phyloP scores from a whole-genome alignment of 2,113 vertebrate genomes.

The Chaetodon trifascialis region DNA sequence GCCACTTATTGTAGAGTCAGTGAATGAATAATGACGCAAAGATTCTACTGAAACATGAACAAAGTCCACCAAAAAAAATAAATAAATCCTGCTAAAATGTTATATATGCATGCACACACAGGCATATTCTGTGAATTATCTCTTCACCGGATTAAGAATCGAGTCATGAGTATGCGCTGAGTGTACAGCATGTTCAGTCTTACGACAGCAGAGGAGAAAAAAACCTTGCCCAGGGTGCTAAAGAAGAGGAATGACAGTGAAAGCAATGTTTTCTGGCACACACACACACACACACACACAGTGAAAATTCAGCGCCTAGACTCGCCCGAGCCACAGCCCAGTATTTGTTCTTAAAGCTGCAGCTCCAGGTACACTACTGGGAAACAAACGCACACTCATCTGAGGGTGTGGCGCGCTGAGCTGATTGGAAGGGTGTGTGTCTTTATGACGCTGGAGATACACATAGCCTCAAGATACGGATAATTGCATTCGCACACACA shows the following conservation, averaged over 20 bases:
- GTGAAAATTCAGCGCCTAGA: slow-evolving; percentile 37
- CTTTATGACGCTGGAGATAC: slow-evolving; percentile 53
- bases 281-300: not conserved
- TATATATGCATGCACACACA: not conserved
- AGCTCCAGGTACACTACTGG: slow-evolving; percentile 51
- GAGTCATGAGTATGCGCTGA: slow-evolving; percentile 6
- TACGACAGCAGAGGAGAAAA: slow-evolving; percentile 5
- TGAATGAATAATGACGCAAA: too few species aligned
- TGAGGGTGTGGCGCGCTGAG: slow-evolving; percentile 54
- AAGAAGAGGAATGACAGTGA: slow-evolving; percentile 28
- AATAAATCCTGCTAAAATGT: not conserved
- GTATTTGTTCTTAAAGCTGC: slow-evolving; percentile 61
- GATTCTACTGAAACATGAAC: not conserved
- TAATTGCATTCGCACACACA: slow-evolving; percentile 14
- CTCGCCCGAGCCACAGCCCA: slow-evolving; percentile 65
- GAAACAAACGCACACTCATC: slow-evolving; percentile 34
- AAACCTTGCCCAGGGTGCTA: slow-evolving; percentile 23
- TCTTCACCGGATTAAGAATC: not conserved
- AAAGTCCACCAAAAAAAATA: rapidly evolving
- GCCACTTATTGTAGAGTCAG: not conserved
- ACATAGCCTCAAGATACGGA: slow-evolving; percentile 54
- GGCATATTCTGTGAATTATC: not conserved
- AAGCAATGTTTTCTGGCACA: slow-evolving; percentile 48
- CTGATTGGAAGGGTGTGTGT: slow-evolving; percentile 23
- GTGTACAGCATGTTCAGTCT: slow-evolving; percentile 27